Conservation (phyloP, 2,888 invertebrate genomes). For the Ceramica pisi region DNA sequence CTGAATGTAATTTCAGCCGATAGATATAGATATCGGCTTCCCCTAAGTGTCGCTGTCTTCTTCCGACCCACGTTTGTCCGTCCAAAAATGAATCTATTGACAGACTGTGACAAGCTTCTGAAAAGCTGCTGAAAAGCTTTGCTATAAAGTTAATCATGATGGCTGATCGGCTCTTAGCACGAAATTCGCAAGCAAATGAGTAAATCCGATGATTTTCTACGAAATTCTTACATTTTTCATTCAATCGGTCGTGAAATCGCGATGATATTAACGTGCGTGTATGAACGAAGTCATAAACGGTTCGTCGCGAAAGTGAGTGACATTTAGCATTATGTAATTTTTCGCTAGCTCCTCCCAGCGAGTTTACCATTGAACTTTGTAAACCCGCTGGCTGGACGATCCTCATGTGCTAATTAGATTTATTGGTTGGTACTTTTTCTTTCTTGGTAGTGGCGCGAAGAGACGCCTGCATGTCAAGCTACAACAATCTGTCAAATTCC, state of each 20-base stretch:
- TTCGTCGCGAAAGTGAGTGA: constrained; percentile 63
- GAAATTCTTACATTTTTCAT: constrained; percentile 9
- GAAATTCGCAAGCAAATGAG: background rate
- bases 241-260: constrained; percentile 42
- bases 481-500: too few relatives aligned
- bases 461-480: too few relatives aligned
- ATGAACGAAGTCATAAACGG: constrained; percentile 38
- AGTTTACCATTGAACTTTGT: constrained; percentile 60
- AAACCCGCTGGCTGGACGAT: background rate
- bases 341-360: constrained; percentile 51
- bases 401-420: too few relatives aligned
- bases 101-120: background rate
- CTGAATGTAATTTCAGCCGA: background rate
- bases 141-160: background rate
- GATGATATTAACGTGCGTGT: constrained; percentile 33
- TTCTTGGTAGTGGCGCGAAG: too few relatives aligned
- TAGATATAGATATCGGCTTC: background rate
- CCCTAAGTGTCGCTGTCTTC: too few relatives aligned
- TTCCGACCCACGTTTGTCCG: too few relatives aligned
- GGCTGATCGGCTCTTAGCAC: background rate
- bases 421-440: background rate
- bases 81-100: background rate
- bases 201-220: constrained; percentile 17
- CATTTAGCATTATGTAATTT: constrained; percentile 59
- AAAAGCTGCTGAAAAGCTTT: background rate